Conservation (phyloP, 92 coral and sea anemone genomes). For the Zoanthus gigantus region DNA sequence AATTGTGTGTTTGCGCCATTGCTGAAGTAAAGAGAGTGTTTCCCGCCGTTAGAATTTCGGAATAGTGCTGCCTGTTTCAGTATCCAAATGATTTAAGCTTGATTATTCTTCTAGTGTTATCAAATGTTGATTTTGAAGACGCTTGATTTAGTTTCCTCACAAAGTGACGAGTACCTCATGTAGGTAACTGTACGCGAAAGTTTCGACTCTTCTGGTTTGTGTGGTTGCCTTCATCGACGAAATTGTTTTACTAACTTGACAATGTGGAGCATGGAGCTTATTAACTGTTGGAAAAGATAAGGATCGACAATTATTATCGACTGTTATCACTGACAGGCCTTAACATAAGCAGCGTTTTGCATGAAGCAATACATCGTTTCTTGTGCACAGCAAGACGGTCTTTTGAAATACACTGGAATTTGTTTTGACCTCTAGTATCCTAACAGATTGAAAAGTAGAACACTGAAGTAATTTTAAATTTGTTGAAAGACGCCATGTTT, state of each 20-base stretch:
- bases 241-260: conserved; percentile 13
- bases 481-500: conserved; percentile 84
- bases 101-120: conserved; percentile 18
- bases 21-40: conserved; percentile 72
- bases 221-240: conserved; percentile 10
- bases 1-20: conserved; percentile 75
- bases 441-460: conserved; percentile 48
- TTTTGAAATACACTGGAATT: conserved; percentile 51
- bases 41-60: conserved; percentile 86
- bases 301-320: conserved; percentile 28
- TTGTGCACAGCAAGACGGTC: conserved; percentile 22
- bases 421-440: conserved; percentile 46
- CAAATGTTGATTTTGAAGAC: conserved; percentile 62
- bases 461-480: conserved; percentile 22
- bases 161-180: conserved; percentile 29
- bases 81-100: conserved; percentile 6
- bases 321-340: conserved; percentile 11
- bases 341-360: conserved; percentile 10
- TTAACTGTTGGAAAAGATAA: conserved; percentile 36
- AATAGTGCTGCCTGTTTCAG: conserved; percentile 38
- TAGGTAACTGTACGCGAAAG: conserved; percentile 35
- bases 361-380: conserved; percentile 23
- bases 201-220: conserved; percentile 1
- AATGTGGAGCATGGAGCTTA: conserved; percentile 41
- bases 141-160: conserved; percentile 15